phyloP scores from a whole-genome alignment of 2,797 vertebrate genomes.

The Platyrinchus mystaceus region DNA sequence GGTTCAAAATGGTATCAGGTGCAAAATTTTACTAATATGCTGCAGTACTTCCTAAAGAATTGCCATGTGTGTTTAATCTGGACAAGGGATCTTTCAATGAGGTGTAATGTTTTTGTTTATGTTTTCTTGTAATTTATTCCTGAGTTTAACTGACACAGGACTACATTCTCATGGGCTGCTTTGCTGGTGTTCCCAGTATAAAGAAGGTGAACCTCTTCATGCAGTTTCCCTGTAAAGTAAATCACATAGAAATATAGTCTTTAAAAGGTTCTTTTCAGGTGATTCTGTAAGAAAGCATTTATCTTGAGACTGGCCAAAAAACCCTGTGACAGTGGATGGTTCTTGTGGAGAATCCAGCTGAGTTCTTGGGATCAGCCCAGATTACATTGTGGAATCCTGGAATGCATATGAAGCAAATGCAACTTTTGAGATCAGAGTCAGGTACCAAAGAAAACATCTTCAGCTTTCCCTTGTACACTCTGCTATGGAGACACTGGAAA shows the following conservation, averaged over 20 bases:
- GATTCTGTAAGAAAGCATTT: conserved; percentile 77
- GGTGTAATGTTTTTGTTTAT: background rate
- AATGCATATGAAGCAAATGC: conserved; percentile 79
- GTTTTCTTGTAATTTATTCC: background rate
- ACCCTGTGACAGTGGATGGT: conserved; percentile 76
- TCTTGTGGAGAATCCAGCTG: conserved; percentile 81
- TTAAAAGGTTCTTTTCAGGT: conserved; percentile 68
- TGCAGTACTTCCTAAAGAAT: background rate
- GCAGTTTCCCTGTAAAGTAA: background rate
- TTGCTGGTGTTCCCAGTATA: background rate
- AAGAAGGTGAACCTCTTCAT: background rate
- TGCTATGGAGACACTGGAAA: background rate
- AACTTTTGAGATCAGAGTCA: conserved; percentile 80
- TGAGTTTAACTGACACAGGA: background rate
- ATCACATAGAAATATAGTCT: background rate
- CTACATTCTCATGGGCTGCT: background rate
- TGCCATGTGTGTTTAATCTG: background rate
- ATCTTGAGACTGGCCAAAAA: conserved; percentile 68
- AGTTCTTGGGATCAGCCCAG: conserved; percentile 79
- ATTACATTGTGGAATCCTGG: conserved; percentile 78
- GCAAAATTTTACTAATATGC: background rate
- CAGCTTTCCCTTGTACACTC: background rate
- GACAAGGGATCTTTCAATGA: background rate
- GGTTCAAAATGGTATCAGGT: background rate
- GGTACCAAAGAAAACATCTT: conserved; percentile 43